Base-by-base conservation (phyloP, 2,113 vertebrate species). In the Myxocyprinus asiaticus region DNA sequence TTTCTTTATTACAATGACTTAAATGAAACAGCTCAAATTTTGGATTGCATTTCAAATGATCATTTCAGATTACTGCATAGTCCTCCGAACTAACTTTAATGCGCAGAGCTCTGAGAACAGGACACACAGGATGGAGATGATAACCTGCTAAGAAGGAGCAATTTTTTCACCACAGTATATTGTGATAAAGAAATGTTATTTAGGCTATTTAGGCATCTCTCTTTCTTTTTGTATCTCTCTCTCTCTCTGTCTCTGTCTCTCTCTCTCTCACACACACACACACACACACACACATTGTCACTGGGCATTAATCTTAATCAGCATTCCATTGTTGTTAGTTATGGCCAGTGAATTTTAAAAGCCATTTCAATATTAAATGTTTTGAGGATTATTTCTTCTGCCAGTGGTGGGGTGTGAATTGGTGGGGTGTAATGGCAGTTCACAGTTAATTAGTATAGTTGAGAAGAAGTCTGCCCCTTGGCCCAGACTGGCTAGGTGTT, bases 361-460 rank as follows among this genome's bases (percentile, higher is more conserved):
- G n/a, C 68, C 78, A 68, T 65, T 80, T 85, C 84, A 82, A 70
- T 74, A 78, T 80, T 44, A 75, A 80, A 75, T 66, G 76, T 33
- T 47, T 53, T 71, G 66, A 76, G 71, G 33, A 84, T 81, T 81
- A 66, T 72, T n/a, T n/a, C n/a, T n/a, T 77, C 68, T 79, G 77
- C 56, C 77, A 64, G 75, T 76, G 70, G 76, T 44, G 82, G 81
- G 22, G 22, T 33, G 22, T 33, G 22, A 33, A 33, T 80, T 80
- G 64, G 55, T 78, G 70, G 78, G 62, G 70, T 83, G 65, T 78
- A 82, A 83, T 85, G 75, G 75, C 61, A 48, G 63, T 81, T 69
- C 69, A 77, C 66, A 78, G 50, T 80, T 77, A 71, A 59, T 33
- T 33, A 33, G 22, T 81, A 56, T 33, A 33, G 22, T 33, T 33